Evolutionary conservation across 35 echinoderm and acorn worm genomes (phyloP).

Genomic region (Heliocidaris tuberculata): DNA sequence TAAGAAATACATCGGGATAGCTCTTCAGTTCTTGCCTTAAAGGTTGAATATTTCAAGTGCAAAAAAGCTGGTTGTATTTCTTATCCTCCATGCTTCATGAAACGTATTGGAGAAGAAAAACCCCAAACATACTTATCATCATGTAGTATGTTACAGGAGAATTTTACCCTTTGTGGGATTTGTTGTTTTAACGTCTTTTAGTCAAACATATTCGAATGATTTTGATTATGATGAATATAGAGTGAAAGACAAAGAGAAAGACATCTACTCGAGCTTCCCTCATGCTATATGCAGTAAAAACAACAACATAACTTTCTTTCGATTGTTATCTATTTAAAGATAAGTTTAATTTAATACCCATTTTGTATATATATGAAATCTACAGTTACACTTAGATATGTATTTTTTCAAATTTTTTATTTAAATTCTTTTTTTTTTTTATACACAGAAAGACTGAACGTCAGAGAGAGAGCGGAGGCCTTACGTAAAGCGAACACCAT

Average conservation of each 20-base stretch:
- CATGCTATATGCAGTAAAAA: not conserved
- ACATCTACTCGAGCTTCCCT: not conserved
- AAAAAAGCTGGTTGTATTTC: not conserved
- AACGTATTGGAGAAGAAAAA: not conserved
- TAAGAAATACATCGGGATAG: not conserved
- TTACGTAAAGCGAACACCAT: not conserved
- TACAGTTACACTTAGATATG: no score
- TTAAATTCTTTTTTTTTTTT: not conserved
- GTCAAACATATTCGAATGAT: no score
- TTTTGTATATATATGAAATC: no score
- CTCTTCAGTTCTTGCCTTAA: not conserved
- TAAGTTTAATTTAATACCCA: no score
- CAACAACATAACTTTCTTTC: not conserved
- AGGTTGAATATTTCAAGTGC: not conserved
- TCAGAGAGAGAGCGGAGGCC: not conserved
- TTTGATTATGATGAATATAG: no score
- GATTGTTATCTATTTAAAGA: no score
- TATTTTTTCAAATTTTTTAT: no score
- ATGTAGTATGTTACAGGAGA: not conserved
- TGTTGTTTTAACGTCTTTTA: no score
- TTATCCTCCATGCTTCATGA: not conserved
- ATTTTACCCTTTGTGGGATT: not conserved
- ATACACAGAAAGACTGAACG: not conserved
- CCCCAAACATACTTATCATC: not conserved
- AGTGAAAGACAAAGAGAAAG: no score